phyloP scores from a whole-genome alignment of 2,888 invertebrate genomes.

The Drosophila formosana region DNA sequence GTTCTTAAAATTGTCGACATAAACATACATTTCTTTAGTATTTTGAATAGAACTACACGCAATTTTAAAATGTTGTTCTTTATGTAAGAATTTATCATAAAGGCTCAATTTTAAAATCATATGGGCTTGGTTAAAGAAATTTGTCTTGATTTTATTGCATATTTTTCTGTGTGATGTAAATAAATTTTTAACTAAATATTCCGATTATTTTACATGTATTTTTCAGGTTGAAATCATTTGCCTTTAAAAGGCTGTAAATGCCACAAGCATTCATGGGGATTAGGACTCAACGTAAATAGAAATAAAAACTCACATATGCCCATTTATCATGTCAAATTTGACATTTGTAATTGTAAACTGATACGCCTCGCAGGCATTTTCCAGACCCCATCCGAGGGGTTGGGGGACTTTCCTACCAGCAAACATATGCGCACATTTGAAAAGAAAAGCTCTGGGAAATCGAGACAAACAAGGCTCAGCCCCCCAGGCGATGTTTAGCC shows the following conservation, averaged over 20 bases:
- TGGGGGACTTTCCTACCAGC: slow-evolving; percentile 24
- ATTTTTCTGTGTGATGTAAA: too few species aligned
- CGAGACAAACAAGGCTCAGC: slow-evolving; percentile 25
- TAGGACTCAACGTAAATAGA: slow-evolving; percentile 25
- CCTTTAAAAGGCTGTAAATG: slow-evolving; percentile 46
- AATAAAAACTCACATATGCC: slow-evolving; percentile 69
- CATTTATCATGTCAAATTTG: slow-evolving; percentile 78
- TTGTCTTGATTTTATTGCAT: too few species aligned
- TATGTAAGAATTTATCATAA: too few species aligned
- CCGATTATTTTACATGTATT: background rate
- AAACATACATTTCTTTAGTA: too few species aligned
- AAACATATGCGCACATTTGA: slow-evolving; percentile 74
- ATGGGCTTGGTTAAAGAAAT: too few species aligned
- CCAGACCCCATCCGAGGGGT: background rate
- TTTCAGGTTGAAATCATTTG: slow-evolving; percentile 16
- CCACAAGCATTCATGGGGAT: slow-evolving; percentile 45
- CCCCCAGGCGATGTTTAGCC: slow-evolving; percentile 7
- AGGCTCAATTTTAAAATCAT: too few species aligned
- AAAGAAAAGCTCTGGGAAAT: slow-evolving; percentile 23
- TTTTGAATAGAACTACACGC: too few species aligned
- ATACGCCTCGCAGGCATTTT: slow-evolving; percentile 68
- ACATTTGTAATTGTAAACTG: slow-evolving; percentile 81
- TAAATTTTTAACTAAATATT: too few species aligned
- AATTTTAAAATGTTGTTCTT: too few species aligned
- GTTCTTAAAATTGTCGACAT: too few species aligned